These are phyloP conservation scores for Streptopelia turtur DNA, from an alignment of 2,797 vertebrate genomes.

Conservation along the genomic window DNA sequence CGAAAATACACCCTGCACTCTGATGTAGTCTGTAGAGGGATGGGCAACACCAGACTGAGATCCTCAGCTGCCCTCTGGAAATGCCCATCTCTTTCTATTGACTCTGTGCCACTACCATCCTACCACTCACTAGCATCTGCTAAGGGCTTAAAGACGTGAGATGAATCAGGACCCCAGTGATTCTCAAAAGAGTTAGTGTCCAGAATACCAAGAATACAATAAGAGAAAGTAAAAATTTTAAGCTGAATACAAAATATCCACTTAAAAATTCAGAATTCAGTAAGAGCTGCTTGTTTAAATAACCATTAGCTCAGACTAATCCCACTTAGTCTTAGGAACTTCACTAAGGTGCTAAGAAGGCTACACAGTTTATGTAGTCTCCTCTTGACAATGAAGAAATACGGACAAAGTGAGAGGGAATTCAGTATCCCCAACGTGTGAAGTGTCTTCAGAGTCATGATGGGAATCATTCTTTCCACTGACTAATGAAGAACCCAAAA, in stretches of 20 bases:
- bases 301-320: not conserved
- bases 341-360: not conserved
- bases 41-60: not conserved
- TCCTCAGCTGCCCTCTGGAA: not conserved
- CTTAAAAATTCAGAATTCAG: not conserved
- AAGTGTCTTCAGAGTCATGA: not conserved
- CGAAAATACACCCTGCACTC: not conserved
- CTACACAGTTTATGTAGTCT: not conserved
- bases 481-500: not conserved
- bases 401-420: not conserved
- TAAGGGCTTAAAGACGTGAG: not conserved
- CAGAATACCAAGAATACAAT: not conserved
- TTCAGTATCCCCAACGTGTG: not conserved
- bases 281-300: not conserved
- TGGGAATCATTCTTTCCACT: not conserved
- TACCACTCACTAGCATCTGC: not conserved
- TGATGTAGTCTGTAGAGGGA: not conserved
- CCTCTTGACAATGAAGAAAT: not conserved
- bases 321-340: not conserved
- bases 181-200: not conserved
- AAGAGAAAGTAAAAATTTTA: not conserved
- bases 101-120: not conserved
- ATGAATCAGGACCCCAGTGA: not conserved
- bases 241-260: not conserved
- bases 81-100: not conserved